A percentile compares a stretch with the other conserved stretches of the same genome.
Evolutionary conservation across 2,888 invertebrate species (phyloP).

Genomic region (Leptopilina drosophilae): DNA sequence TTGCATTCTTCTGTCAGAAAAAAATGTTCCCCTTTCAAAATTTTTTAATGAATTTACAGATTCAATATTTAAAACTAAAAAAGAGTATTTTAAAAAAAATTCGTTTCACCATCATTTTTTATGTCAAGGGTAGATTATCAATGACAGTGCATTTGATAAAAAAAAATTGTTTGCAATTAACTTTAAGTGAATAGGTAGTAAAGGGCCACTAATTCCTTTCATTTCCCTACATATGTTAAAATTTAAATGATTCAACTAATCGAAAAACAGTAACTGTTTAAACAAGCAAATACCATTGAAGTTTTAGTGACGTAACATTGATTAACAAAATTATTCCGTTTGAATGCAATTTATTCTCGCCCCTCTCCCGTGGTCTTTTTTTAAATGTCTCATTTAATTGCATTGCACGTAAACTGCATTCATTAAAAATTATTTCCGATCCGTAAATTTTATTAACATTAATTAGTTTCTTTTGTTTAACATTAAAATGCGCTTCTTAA

Average conservation of each 20-base stretch:
- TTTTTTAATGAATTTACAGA: too few relatives aligned
- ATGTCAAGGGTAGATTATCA: too few relatives aligned
- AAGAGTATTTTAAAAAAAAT: too few relatives aligned
- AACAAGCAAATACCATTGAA: background rate
- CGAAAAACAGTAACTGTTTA: background rate
- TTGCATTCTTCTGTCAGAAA: too few relatives aligned
- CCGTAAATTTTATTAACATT: background rate
- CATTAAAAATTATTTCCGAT: background rate
- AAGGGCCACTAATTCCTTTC: background rate
- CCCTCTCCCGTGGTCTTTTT: too few relatives aligned
- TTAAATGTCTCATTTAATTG: background rate
- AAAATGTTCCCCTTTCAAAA: too few relatives aligned
- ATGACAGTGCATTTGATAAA: too few relatives aligned
- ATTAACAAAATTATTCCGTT: background rate
- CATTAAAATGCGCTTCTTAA: background rate
- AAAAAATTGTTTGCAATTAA: too few relatives aligned
- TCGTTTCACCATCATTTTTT: too few relatives aligned
- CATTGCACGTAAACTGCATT: background rate
- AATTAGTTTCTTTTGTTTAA: background rate
- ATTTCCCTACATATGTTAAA: background rate
- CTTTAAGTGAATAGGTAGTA: background rate
- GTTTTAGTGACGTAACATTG: background rate
- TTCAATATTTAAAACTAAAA: too few relatives aligned
- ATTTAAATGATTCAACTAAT: background rate
- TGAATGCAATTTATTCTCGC: too few relatives aligned